A percentile compares a stretch with the other conserved stretches of the same genome.
Conservation (phyloP, 2,888 invertebrate species). For the Tetragnatha montana region DNA sequence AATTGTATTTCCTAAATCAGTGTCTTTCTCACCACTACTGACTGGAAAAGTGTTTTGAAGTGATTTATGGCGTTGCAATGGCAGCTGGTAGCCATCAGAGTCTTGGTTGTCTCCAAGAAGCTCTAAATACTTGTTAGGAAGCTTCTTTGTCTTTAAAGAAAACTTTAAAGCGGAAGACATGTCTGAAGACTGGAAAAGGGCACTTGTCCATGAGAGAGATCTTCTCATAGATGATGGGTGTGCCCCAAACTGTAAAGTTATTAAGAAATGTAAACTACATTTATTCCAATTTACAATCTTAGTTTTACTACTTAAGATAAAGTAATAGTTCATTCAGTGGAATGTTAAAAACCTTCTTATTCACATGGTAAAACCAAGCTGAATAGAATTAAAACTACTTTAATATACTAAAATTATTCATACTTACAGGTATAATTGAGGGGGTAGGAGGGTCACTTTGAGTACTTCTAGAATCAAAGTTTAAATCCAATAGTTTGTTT, state of each 20-base stretch:
- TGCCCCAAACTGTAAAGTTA: constrained; percentile 35
- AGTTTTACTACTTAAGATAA: background rate
- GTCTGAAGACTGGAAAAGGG: constrained; percentile 30
- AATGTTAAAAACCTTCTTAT: no score
- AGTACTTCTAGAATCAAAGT: constrained; percentile 56
- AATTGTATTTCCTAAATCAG: background rate
- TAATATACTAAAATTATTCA: background rate
- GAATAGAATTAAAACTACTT: no score
- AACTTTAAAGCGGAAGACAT: background rate
- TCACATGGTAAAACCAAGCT: no score
- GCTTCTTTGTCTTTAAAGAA: background rate
- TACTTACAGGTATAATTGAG: constrained; percentile 42
- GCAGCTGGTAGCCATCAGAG: constrained; percentile 72
- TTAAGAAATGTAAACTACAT: background rate
- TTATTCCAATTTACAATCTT: background rate
- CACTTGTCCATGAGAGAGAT: constrained; percentile 52
- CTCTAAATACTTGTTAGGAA: constrained; percentile 72
- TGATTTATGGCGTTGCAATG: constrained; percentile 45
- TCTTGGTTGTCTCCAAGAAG: constrained; percentile 72
- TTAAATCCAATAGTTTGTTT: constrained; percentile 45
- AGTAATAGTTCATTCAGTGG: no score
- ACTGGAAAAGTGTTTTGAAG: constrained; percentile 2
- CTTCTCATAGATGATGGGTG: constrained; percentile 48
- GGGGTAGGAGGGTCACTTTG: constrained; percentile 55
- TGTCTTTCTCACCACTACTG: background rate